phyloP scores from a whole-genome alignment of 2,797 vertebrate species.

The Adelosebastes latens region DNA sequence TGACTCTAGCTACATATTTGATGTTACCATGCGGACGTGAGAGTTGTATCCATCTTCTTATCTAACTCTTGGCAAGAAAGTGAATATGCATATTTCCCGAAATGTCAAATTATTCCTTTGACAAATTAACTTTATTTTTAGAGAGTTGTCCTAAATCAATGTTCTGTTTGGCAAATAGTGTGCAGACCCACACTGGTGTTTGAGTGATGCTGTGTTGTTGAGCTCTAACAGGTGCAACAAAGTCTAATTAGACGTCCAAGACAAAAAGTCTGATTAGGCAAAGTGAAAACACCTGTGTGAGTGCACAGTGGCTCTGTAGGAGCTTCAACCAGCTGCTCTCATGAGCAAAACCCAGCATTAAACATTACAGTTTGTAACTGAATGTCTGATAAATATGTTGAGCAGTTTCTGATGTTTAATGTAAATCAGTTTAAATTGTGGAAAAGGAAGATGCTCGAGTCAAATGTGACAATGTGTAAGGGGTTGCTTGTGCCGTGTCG shows the following conservation, averaged over 20 bases:
- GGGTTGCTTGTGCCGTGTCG: neutral
- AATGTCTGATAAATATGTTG: neutral
- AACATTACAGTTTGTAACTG: neutral
- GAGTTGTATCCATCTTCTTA: too few species aligned
- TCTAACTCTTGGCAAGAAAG: too few species aligned
- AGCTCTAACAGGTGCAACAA: neutral
- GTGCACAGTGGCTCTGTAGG: neutral
- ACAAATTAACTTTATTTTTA: neutral
- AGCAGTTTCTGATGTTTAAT: neutral
- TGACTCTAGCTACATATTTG: neutral
- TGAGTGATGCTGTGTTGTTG: neutral
- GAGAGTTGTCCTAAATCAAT: conserved; percentile 1
- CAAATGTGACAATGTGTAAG: neutral
- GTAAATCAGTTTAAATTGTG: neutral
- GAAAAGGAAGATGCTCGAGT: neutral
- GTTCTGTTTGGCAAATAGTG: conserved; percentile 13
- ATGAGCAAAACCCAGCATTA: neutral
- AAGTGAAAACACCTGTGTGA: conserved; percentile 1
- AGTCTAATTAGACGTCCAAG: neutral
- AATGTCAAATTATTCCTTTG: too few species aligned
- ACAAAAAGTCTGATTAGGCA: neutral
- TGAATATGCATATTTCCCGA: too few species aligned
- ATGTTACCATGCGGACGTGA: neutral
- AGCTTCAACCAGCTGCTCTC: neutral
- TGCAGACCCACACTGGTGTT: neutral